Conservation (phyloP, 2,888 invertebrate species). For the Hoplodrina blanda region DNA sequence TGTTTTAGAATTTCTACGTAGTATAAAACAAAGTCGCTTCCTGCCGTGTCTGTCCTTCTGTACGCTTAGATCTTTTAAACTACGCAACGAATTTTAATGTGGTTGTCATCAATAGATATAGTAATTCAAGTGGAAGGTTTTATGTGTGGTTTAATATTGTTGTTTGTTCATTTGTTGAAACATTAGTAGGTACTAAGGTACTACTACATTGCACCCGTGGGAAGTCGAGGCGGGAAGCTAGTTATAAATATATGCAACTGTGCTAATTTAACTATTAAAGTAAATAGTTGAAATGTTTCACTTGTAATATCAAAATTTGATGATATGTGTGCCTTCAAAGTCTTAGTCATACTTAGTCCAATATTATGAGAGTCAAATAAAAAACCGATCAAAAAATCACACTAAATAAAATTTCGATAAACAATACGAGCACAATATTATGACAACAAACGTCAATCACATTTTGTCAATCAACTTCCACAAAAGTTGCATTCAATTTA, state of each 20-base stretch:
- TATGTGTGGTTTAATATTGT: no score
- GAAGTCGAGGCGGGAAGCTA: no score
- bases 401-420: constrained; percentile 42
- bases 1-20: no score
- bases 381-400: constrained; percentile 7
- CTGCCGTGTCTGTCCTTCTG: no score
- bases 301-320: constrained; percentile 23
- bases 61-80: no score
- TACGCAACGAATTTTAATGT: no score
- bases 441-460: constrained; percentile 36
- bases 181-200: no score
- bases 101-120: no score
- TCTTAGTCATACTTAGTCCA: background rate
- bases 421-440: background rate
- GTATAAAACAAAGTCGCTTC: no score
- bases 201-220: no score
- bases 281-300: background rate
- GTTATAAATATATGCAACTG: background rate
- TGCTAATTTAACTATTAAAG: background rate
- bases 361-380: constrained; percentile 5
- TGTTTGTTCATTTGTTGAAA: no score
- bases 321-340: background rate
- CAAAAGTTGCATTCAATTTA: constrained; percentile 16
- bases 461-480: background rate
- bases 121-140: no score